Conservation (phyloP, 64 coral and sea anemone species). For the Orbicella faveolata region DNA sequence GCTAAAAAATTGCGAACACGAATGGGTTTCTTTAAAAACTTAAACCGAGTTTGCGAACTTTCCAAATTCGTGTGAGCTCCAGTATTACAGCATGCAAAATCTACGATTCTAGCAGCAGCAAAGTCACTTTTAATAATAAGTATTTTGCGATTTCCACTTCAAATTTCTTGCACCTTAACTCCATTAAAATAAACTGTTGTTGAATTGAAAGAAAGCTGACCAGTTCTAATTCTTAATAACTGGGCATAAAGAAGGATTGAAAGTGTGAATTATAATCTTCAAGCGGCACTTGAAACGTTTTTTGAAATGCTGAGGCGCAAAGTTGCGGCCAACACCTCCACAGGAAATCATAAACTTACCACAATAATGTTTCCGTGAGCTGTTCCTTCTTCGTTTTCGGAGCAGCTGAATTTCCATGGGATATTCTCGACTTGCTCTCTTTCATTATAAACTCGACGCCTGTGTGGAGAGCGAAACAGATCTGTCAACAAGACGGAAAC, state of each 20-base stretch:
- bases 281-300: constrained; percentile 15
- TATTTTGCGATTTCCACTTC: not conserved
- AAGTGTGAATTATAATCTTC: constrained; percentile 31
- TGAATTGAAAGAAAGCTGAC: not conserved
- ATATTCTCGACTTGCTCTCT: constrained; percentile 32
- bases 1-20: not conserved
- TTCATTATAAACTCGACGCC: constrained; percentile 29
- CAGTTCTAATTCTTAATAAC: not conserved
- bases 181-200: not conserved
- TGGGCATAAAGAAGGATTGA: not conserved
- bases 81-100: not conserved
- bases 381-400: constrained; percentile 71
- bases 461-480: not conserved
- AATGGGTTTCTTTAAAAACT: not conserved
- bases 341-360: constrained; percentile 35
- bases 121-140: not conserved
- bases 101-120: not conserved
- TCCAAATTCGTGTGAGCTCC: not conserved
- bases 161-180: not conserved
- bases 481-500: constrained; percentile 27
- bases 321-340: not conserved
- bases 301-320: not conserved
- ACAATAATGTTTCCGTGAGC: constrained; percentile 51
- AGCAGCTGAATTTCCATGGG: constrained; percentile 10
- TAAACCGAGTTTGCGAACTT: not conserved